Evolutionary conservation across 2,888 invertebrate genomes (phyloP), one percentile per base, ranked within the genome.

Genomic region (Troides helena): DNA sequence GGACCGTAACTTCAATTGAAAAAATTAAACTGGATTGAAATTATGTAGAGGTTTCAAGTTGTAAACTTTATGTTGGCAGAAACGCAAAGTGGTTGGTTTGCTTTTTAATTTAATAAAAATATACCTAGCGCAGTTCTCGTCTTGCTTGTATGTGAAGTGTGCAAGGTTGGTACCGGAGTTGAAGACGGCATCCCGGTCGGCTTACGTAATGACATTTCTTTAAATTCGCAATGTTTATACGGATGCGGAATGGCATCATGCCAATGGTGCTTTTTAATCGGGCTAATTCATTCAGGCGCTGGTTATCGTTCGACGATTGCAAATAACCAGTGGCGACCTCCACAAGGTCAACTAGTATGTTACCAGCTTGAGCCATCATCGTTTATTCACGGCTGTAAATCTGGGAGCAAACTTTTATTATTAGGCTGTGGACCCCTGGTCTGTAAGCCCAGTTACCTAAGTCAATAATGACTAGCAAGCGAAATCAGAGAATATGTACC

Each of bases 201-300:
- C 76, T 90, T 89, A 88, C 85, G 88, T 86, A 90, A 90, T 75
- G 85, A 83, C 84, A 86, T 87, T 88, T 87, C 87, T 90, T 87
- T 85, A 88, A 85, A 90, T 87, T 87, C 83, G 81, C 85, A 84
- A 87, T 90, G 90, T 92, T 90, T 90, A 89, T 86, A 83, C 87
- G 84, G 82, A 84, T 82, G 84, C 77, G 85, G 86, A 81, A 84
- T 92, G 92, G 92, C 90, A 81, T 61, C 57, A 69, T 69, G 85
- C 92, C 92, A 92, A 85, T 86, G 83, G 84, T 86, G 87, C 82
- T 90, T 91, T 90, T 91, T 90, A 91, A 90, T 90, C 87, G 83
- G 85, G 90, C 87, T 78, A 84, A 89, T 90, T 90, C 91, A 91
- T 91, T 91, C 84, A 90, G 85, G 85, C 83, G 86, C 85, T 82